Conservation (phyloP, 2,888 invertebrate species). For the Lithosia quadra region DNA sequence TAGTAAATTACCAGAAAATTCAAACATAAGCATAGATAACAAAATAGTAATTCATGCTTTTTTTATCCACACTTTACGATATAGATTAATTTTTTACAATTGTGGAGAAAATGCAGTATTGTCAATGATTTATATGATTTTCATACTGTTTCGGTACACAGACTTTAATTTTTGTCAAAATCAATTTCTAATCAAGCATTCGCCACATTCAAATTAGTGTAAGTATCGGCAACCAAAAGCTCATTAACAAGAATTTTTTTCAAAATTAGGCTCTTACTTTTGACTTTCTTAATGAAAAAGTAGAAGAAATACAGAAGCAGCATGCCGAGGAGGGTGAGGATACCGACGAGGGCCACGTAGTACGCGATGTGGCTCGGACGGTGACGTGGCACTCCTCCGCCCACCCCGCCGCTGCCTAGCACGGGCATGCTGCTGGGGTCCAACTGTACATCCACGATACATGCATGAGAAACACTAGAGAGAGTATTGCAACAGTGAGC, state of each 20-base stretch:
- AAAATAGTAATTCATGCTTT: too few relatives aligned
- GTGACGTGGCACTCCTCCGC: slow-evolving; percentile 53
- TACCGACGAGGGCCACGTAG: slow-evolving; percentile 76
- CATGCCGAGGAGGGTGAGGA: slow-evolving; percentile 69
- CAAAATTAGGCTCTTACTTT: slow-evolving; percentile 57
- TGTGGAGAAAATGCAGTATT: too few relatives aligned
- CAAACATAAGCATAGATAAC: too few relatives aligned
- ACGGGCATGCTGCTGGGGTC: slow-evolving; percentile 17
- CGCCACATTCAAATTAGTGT: too few relatives aligned
- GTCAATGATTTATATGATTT: too few relatives aligned
- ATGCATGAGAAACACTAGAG: not conserved
- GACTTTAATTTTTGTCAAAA: too few relatives aligned
- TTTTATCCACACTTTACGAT: too few relatives aligned
- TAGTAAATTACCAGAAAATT: too few relatives aligned
- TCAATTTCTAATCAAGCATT: too few relatives aligned
- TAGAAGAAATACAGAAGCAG: slow-evolving; percentile 77
- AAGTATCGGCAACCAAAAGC: not conserved
- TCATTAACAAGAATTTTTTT: not conserved
- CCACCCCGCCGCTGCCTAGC: slow-evolving; percentile 38
- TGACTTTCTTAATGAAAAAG: slow-evolving; percentile 74
- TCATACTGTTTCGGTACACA: too few relatives aligned
- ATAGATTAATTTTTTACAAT: too few relatives aligned
- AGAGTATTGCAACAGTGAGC: not conserved
- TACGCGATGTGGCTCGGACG: slow-evolving; percentile 73
- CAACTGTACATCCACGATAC: not conserved